These are phyloP conservation scores for Eristalinus sepulchralis DNA, from an alignment of 2,888 invertebrate genomes.

Conservation along the genomic window DNA sequence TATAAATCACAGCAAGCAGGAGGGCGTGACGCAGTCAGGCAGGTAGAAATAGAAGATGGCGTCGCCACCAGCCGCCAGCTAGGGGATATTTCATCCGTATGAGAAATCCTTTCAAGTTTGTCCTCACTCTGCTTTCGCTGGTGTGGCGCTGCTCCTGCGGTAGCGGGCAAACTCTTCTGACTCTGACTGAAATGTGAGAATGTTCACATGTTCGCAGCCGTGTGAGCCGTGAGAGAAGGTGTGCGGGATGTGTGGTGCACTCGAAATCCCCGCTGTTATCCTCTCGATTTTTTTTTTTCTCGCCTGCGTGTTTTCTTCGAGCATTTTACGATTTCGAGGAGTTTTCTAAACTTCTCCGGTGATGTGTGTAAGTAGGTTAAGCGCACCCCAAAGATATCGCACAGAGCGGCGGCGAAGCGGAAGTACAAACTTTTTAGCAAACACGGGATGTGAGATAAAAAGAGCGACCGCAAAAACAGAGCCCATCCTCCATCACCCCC, in stretches of 20 bases:
- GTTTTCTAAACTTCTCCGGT: constrained; percentile 43
- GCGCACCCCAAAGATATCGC: constrained; percentile 45
- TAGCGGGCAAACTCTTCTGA: constrained; percentile 5
- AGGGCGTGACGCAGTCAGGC: neutral
- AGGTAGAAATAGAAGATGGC: constrained; percentile 13
- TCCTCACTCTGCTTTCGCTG: constrained; percentile 21
- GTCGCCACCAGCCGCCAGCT: neutral
- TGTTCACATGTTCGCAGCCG: constrained; percentile 60
- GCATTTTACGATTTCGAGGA: constrained; percentile 47
- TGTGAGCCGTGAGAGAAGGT: neutral
- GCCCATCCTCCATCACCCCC: neutral
- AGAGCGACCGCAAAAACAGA: constrained; percentile 30
- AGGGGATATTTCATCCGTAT: constrained; percentile 63
- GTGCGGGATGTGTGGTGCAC: neutral
- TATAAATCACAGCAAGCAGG: constrained; percentile 59
- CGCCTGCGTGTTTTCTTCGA: neutral
- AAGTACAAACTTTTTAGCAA: constrained; percentile 64
- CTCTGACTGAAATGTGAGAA: constrained; percentile 67
- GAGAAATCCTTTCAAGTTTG: constrained; percentile 63
- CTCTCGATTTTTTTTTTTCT: constrained; percentile 16
- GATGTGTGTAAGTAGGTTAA: constrained; percentile 59
- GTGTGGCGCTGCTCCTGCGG: neutral
- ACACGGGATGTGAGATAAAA: constrained; percentile 34
- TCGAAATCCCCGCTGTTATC: constrained; percentile 30
- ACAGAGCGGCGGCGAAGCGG: constrained; percentile 17